A percentile compares a stretch with the other conserved stretches of the same genome.
These are phyloP conservation scores for Argentina silus DNA, from an alignment of 2,797 vertebrate species.

Conservation along the genomic window DNA sequence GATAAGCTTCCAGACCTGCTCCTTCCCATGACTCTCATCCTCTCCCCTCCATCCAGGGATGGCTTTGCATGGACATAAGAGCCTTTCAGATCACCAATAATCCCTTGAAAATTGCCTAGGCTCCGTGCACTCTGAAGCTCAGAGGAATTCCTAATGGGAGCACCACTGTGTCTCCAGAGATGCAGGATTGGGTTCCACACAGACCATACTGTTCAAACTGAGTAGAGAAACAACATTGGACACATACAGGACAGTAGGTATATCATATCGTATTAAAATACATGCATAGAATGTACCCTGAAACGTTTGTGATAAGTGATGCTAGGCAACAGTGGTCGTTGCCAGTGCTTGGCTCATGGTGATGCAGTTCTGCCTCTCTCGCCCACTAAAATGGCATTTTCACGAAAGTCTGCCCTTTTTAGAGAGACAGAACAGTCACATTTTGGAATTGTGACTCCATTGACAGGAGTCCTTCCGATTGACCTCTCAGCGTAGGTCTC, in stretches of 20 bases:
- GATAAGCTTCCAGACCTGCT: background rate
- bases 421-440: conserved; percentile 11
- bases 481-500: background rate
- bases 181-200: background rate
- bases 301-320: background rate
- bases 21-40: conserved; percentile 8
- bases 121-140: conserved; percentile 1
- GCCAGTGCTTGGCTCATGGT: background rate
- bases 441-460: conserved; percentile 12
- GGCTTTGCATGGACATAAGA: background rate
- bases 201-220: background rate
- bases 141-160: conserved; percentile 13
- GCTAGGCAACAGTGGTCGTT: background rate
- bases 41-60: background rate
- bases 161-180: background rate
- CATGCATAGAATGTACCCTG: background rate
- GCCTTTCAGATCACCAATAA: conserved; percentile 21
- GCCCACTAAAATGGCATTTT: background rate
- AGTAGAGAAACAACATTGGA: background rate
- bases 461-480: conserved; percentile 1
- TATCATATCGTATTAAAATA: background rate
- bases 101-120: conserved; percentile 13
- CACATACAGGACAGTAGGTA: no score
- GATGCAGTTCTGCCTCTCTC: background rate
- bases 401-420: background rate